These are phyloP conservation scores for Cynocephalus volans DNA, from an alignment of 2,113 vertebrate genomes.

Conservation along the genomic window DNA sequence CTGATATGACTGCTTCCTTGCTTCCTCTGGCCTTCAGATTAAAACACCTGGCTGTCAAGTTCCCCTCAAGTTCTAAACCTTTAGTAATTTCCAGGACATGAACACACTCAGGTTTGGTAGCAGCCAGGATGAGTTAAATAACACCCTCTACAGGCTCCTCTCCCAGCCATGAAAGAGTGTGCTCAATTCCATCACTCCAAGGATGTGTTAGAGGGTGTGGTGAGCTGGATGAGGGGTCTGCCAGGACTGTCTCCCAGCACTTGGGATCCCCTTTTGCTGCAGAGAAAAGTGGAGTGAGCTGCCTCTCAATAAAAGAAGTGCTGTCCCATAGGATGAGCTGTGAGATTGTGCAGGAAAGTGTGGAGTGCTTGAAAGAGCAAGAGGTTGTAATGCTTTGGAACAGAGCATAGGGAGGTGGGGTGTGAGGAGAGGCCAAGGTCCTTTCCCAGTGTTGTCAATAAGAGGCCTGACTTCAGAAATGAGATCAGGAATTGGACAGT, in stretches of 20 bases:
- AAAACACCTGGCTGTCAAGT: not conserved
- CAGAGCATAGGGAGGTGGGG: not conserved
- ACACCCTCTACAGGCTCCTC: not conserved
- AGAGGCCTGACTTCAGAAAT: not conserved
- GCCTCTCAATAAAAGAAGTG: not conserved
- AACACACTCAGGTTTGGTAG: not conserved
- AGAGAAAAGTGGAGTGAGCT: not conserved
- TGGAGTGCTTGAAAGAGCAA: not conserved
- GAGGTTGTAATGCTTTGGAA: not conserved
- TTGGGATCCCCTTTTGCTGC: not conserved
- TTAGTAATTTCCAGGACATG: not conserved
- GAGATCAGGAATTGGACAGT: not conserved
- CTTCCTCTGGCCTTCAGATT: constrained; percentile 4
- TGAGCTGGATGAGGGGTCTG: not conserved
- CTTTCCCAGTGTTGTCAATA: not conserved
- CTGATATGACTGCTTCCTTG: not conserved
- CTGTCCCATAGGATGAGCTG: not conserved
- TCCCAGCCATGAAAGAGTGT: not conserved
- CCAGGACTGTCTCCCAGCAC: not conserved
- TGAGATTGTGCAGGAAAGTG: not conserved
- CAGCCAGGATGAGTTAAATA: not conserved
- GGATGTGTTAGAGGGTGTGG: not conserved
- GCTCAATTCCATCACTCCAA: not conserved
- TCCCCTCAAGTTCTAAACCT: not conserved
- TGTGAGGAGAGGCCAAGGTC: not conserved